Conservation (phyloP, 2,888 invertebrate genomes). For the Agrochola lota region DNA sequence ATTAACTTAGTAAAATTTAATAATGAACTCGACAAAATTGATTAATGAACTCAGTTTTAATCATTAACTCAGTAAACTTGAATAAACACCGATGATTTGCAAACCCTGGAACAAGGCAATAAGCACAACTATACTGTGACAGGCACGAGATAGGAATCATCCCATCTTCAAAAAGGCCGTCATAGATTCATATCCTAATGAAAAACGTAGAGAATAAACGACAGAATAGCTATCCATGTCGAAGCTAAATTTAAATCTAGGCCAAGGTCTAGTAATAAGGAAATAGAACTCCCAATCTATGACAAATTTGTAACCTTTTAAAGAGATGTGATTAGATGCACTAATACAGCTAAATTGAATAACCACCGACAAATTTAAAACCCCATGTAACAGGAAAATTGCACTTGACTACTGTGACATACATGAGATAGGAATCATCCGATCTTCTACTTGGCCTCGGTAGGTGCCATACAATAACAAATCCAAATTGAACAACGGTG, state of each 20-base stretch:
- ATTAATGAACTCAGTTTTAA: neutral
- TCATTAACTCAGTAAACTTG: no score
- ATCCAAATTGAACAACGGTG: constrained; percentile 31
- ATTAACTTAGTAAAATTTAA: neutral
- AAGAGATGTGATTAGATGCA: neutral
- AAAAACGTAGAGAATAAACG: neutral
- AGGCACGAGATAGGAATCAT: constrained; percentile 11
- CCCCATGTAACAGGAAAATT: constrained; percentile 15
- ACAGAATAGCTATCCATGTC: neutral
- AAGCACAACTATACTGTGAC: constrained; percentile 8
- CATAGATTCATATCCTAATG: neutral
- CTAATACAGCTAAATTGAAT: constrained; percentile 26
- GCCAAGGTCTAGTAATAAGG: neutral
- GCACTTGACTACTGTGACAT: constrained; percentile 8
- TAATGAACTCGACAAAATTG: no score
- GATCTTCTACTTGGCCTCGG: constrained; percentile 1
- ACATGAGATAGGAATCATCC: constrained; percentile 14
- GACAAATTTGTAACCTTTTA: neutral
- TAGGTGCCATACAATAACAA: constrained; percentile 10
- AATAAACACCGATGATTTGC: constrained; percentile 14
- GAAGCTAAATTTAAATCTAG: neutral
- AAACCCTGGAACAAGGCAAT: constrained; percentile 13
- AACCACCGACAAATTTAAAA: constrained; percentile 24
- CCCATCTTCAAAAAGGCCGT: neutral
- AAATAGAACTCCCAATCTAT: no score